A percentile compares a stretch with the other conserved stretches of the same genome.
Evolutionary conservation across 2,113 vertebrate genomes (phyloP).

Genomic region (Vanacampus margaritifer): DNA sequence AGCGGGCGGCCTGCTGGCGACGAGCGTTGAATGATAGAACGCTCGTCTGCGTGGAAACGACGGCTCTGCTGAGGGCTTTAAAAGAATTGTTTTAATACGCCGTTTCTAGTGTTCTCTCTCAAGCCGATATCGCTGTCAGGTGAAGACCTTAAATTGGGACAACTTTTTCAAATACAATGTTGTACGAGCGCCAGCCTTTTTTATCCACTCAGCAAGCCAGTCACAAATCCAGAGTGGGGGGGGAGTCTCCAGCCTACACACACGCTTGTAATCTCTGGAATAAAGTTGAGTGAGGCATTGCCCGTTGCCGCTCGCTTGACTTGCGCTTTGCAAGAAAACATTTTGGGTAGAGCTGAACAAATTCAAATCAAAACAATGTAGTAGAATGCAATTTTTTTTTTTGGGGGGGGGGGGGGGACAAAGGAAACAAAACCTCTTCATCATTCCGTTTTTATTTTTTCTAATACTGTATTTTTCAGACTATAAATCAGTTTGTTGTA

Average conservation of each 20-base stretch:
- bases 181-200: conserved; percentile 11
- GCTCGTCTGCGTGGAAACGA: conserved; percentile 32
- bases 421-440: too few species aligned
- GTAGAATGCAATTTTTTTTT: too few species aligned
- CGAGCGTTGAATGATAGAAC: conserved; percentile 55
- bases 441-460: too few species aligned
- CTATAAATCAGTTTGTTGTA: too few species aligned
- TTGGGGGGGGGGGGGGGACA: too few species aligned
- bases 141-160: conserved; percentile 25
- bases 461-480: too few species aligned
- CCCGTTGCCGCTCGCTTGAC: conserved; percentile 1
- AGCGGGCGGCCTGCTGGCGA: conserved; percentile 54
- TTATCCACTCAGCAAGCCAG: conserved; percentile 13
- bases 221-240: conserved; percentile 11
- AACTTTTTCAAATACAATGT: conserved; percentile 18
- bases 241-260: conserved; percentile 9
- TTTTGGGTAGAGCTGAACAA: too few species aligned
- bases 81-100: conserved; percentile 41
- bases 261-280: conserved; percentile 33
- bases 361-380: too few species aligned
- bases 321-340: background rate
- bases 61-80: conserved; percentile 43
- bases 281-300: conserved; percentile 16
- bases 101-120: conserved; percentile 17
- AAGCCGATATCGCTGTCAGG: conserved; percentile 28